Percentiles rank a stretch among this genome's conserved stretches.
Evolutionary conservation across 2,797 vertebrate species (phyloP).

Genomic region (Anguilla megastoma): DNA sequence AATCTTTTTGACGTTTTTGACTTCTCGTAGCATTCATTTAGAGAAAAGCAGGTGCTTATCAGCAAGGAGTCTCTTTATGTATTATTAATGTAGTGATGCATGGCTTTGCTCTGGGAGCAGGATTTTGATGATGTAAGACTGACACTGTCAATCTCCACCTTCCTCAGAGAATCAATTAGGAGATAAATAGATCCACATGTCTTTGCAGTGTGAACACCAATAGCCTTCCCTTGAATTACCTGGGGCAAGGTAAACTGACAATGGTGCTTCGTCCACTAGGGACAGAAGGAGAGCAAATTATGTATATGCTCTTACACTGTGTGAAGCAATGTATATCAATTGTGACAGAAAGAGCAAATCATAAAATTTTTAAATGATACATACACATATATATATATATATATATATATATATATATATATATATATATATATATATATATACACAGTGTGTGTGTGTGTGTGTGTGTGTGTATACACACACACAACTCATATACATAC

Average conservation of each 20-base stretch:
- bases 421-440: too few species aligned
- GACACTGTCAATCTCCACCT: constrained; percentile 72
- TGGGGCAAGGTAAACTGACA: constrained; percentile 78
- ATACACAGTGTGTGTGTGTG: too few species aligned
- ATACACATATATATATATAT: not conserved
- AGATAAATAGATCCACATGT: constrained; percentile 79
- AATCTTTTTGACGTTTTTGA: constrained; percentile 28
- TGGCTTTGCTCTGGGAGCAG: constrained; percentile 67
- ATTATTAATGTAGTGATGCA: constrained; percentile 72
- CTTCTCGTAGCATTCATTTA: constrained; percentile 29
- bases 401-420: too few species aligned
- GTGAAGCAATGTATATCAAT: constrained; percentile 48
- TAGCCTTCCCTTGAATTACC: constrained; percentile 76
- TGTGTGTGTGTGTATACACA: too few species aligned
- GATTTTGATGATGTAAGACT: constrained; percentile 70
- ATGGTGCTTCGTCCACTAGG: constrained; percentile 67
- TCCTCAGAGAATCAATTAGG: constrained; percentile 85
- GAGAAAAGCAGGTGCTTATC: constrained; percentile 61
- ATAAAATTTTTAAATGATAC: constrained; percentile 47
- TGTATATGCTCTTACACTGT: constrained; percentile 51
- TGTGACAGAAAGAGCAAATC: constrained; percentile 40
- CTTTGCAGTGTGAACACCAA: constrained; percentile 69
- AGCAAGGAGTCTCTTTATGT: constrained; percentile 66
- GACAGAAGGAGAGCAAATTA: constrained; percentile 66
- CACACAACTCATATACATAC: too few species aligned